Conservation (phyloP, 2,888 invertebrate genomes). For the Drosophila barbarae region DNA sequence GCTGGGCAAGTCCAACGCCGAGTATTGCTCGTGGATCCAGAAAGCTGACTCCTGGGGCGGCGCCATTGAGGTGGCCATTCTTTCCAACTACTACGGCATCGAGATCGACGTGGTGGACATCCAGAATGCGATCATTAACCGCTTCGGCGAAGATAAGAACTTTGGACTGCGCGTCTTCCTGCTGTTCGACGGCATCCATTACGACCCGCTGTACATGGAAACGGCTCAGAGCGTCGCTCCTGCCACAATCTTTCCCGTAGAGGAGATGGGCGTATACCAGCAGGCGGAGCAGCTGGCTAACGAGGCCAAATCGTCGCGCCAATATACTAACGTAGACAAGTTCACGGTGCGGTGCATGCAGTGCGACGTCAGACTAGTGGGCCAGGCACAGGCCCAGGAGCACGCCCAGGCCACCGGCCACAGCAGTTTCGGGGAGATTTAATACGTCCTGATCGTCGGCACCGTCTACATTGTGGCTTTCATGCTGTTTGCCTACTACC, state of each 20-base stretch:
- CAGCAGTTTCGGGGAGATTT: slow-evolving; percentile 88
- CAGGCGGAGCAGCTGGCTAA: slow-evolving; percentile 92
- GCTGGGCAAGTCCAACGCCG: slow-evolving; percentile 89
- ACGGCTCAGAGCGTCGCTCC: slow-evolving; percentile 86
- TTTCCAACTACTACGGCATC: slow-evolving; percentile 91
- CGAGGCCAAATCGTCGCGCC: slow-evolving; percentile 93
- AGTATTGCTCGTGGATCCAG: slow-evolving; percentile 95
- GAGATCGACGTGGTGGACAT: slow-evolving; percentile 97
- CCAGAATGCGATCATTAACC: slow-evolving; percentile 92
- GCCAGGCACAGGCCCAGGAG: slow-evolving; percentile 89
- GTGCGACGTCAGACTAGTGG: slow-evolving; percentile 88
- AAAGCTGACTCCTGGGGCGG: slow-evolving; percentile 96
- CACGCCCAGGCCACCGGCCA: slow-evolving; percentile 94
- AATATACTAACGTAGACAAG: slow-evolving; percentile 93
- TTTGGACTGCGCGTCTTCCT: slow-evolving; percentile 91
- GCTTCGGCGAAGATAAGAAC: slow-evolving; percentile 95
- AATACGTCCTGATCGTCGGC: slow-evolving; percentile 78
- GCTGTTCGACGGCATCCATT: slow-evolving; percentile 97
- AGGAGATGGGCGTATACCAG: slow-evolving; percentile 85
- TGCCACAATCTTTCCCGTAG: slow-evolving; percentile 89
- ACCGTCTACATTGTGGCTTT: slow-evolving; percentile 75
- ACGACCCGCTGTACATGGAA: slow-evolving; percentile 95
- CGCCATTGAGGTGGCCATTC: slow-evolving; percentile 94
- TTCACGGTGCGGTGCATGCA: slow-evolving; percentile 91
- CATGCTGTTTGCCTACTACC: slow-evolving; percentile 76